Conservation (phyloP, 2,888 invertebrate genomes). For the Argyra leucocephala region DNA sequence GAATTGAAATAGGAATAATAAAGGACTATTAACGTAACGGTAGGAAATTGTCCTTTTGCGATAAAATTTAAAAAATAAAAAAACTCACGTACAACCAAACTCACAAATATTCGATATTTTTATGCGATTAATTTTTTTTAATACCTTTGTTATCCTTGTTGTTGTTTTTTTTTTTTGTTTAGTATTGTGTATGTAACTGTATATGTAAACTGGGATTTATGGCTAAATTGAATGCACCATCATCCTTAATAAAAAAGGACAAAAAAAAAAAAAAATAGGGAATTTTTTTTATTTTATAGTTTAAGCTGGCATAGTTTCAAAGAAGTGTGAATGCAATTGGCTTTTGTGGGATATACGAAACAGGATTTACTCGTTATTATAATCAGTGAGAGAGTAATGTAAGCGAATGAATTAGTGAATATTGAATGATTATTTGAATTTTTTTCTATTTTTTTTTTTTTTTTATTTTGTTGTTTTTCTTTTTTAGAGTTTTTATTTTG, state of each 20-base stretch:
- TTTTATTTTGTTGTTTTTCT: too few species aligned
- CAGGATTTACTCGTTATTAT: neutral
- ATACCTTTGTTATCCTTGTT: conserved; percentile 2
- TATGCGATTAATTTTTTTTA: neutral
- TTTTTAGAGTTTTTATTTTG: too few species aligned
- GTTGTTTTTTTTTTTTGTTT: neutral
- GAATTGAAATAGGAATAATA: neutral
- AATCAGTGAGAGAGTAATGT: too few species aligned
- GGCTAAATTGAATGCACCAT: neutral
- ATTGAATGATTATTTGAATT: too few species aligned
- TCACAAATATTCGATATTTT: neutral
- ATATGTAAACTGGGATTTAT: neutral
- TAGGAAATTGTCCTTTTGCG: conserved; percentile 3
- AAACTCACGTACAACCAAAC: too few species aligned
- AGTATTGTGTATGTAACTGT: neutral
- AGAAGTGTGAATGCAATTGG: neutral
- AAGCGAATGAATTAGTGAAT: too few species aligned
- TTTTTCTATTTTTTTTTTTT: too few species aligned
- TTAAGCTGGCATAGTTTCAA: neutral
- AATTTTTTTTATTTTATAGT: neutral
- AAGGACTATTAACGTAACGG: neutral
- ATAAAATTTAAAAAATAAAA: neutral
- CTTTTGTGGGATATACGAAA: neutral
- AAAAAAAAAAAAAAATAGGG: neutral
- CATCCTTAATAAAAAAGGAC: neutral